A percentile compares a stretch with the other conserved stretches of the same genome.
These are phyloP conservation scores for Caradrina clavipalpis DNA, from an alignment of 2,888 invertebrate genomes.

Conservation along the genomic window DNA sequence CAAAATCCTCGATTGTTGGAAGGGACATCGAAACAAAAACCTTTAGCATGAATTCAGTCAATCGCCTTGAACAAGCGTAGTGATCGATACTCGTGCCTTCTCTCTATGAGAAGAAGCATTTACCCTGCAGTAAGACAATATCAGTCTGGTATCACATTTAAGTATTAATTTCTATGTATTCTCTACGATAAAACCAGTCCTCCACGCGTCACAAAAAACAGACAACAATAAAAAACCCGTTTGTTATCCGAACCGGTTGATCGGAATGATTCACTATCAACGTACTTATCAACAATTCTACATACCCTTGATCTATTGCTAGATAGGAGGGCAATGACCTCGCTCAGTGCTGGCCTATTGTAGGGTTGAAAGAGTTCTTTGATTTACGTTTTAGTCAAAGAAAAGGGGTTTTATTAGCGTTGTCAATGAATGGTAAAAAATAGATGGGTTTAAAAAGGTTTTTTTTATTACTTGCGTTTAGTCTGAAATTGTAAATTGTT, in stretches of 20 bases:
- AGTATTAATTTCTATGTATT: background rate
- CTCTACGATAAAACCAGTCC: conserved; percentile 15
- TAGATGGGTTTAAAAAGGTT: background rate
- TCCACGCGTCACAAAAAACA: conserved; percentile 13
- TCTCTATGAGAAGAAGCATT: no score
- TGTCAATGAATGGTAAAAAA: background rate
- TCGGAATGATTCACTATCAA: conserved; percentile 39
- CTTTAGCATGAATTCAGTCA: no score
- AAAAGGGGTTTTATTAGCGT: conserved; percentile 7
- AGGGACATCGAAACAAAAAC: no score
- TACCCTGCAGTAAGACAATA: no score
- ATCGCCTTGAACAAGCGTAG: no score
- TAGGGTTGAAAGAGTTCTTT: conserved; percentile 6
- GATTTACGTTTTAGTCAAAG: background rate
- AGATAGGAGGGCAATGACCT: conserved; percentile 48
- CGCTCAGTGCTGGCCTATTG: background rate
- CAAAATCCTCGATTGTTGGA: no score
- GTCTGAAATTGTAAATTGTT: no score
- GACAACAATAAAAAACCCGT: conserved; percentile 36
- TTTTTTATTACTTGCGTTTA: background rate
- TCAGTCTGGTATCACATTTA: no score
- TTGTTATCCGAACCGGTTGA: conserved; percentile 40
- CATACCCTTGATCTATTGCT: conserved; percentile 42
- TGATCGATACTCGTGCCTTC: no score
- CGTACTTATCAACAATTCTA: conserved; percentile 13